These are phyloP conservation scores for Pseudonaja textilis DNA, from an alignment of 2,113 vertebrate species.

Conservation along the genomic window DNA sequence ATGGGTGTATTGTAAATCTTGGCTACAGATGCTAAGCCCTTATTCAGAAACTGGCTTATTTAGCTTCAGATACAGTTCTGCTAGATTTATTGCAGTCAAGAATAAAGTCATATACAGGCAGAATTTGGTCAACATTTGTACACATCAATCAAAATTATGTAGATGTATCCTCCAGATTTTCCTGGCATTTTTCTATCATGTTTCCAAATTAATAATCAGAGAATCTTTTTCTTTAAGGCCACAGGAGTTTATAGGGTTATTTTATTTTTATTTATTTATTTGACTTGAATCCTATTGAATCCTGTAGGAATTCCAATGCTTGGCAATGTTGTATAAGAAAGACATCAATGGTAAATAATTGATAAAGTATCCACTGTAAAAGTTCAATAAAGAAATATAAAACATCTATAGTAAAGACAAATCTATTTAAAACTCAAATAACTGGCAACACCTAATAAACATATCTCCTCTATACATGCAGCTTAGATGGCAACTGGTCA, in stretches of 20 bases:
- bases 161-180: neutral
- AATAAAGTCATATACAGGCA: neutral
- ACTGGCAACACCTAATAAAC: neutral
- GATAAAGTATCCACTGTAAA: neutral
- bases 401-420: neutral
- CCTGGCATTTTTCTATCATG: neutral
- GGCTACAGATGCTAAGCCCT: neutral
- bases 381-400: neutral
- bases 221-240: neutral
- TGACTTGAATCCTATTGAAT: neutral
- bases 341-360: neutral
- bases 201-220: neutral
- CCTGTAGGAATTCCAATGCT: neutral
- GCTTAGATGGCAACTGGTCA: neutral
- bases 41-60: neutral
- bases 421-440: neutral
- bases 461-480: neutral
- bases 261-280: neutral
- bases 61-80: neutral
- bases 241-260: neutral
- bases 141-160: neutral
- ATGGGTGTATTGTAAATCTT: neutral
- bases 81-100: neutral
- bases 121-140: neutral
- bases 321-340: neutral